These are phyloP conservation scores for Ursus arctos DNA, from an alignment of 2,113 vertebrate species.

Conservation along the genomic window DNA sequence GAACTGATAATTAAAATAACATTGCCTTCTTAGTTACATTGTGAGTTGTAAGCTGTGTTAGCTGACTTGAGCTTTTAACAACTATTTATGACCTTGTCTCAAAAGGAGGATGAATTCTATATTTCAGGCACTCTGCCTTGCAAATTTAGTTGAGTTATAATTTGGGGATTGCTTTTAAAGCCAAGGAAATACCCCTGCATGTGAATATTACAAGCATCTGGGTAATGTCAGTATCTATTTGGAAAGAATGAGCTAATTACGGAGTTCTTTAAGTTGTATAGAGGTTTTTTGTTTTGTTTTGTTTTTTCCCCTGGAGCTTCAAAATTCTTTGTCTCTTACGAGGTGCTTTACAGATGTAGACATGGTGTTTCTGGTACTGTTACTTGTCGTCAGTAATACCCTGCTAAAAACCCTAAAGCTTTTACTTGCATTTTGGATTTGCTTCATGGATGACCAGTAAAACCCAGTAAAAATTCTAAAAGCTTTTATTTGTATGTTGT, in stretches of 20 bases:
- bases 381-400: not conserved
- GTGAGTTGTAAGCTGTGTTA: not conserved
- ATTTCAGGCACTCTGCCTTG: not conserved
- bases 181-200: not conserved
- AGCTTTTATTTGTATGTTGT: not conserved
- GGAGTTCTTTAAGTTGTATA: not conserved
- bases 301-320: not conserved
- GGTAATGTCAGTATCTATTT: not conserved
- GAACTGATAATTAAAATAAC: not conserved
- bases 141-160: not conserved
- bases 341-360: not conserved
- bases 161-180: conserved; percentile 12
- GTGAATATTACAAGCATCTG: not conserved
- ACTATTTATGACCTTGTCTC: not conserved
- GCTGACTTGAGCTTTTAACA: not conserved
- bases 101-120: not conserved
- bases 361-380: not conserved
- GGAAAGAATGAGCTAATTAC: not conserved
- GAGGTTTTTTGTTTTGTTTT: not conserved
- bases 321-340: not conserved
- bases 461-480: not conserved
- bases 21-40: not conserved
- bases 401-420: not conserved
- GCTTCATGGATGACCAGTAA: not conserved
- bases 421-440: not conserved